Conservation (phyloP, 1,140 invertebrate genomes). For the Polypedilum pembai region DNA sequence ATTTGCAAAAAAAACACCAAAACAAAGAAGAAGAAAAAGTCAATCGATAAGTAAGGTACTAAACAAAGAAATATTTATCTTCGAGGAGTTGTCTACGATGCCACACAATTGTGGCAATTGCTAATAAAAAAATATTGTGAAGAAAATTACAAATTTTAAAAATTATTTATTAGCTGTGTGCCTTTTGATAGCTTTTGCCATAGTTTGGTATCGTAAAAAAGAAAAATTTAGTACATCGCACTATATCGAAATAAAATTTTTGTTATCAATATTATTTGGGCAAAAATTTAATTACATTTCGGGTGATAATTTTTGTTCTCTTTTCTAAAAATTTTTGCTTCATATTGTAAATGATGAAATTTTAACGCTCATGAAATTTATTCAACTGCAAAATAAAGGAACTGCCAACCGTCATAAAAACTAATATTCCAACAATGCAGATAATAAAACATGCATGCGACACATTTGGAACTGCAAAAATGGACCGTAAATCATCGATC, state of each 20-base stretch:
- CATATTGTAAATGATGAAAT: background rate
- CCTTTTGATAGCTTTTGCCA: slow-evolving; percentile 22
- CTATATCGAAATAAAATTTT: background rate
- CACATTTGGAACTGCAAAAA: slow-evolving; percentile 11
- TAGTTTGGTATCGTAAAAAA: background rate
- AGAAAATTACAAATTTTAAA: slow-evolving; percentile 29
- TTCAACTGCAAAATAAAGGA: background rate
- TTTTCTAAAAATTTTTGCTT: background rate
- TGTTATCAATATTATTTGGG: background rate
- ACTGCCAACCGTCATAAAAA: slow-evolving; percentile 11
- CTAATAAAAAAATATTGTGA: slow-evolving; percentile 25
- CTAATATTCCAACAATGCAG: background rate
- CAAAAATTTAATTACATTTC: background rate
- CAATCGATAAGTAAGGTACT: too few species aligned
- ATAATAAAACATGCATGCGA: background rate
- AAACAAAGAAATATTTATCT: background rate
- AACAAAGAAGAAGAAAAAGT: too few species aligned
- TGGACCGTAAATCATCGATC: background rate
- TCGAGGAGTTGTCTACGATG: background rate
- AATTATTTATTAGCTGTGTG: slow-evolving; percentile 28
- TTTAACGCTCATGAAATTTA: background rate
- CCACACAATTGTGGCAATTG: background rate
- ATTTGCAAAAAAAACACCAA: too few species aligned
- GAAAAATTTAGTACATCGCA: background rate
- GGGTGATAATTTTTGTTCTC: background rate